Percentiles rank a stretch among this genome's conserved stretches.
Conservation (phyloP, 2,113 vertebrate species). For the Otolemur garnettii region DNA sequence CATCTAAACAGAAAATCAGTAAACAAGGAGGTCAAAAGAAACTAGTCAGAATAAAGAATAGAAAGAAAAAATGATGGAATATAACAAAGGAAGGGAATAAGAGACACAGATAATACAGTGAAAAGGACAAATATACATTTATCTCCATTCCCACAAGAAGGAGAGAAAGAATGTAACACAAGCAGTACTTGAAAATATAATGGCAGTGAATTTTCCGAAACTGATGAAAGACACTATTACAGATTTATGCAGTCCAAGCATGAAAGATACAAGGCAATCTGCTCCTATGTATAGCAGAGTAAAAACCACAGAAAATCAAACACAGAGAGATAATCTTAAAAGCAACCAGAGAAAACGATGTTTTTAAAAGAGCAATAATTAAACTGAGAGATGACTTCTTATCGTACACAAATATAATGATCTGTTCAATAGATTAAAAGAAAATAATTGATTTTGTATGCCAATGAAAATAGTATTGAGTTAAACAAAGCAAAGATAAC, state of each 20-base stretch:
- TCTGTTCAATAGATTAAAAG: not conserved
- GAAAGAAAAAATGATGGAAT: not conserved
- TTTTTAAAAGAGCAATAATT: not conserved
- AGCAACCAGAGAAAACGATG: not conserved
- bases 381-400: not conserved
- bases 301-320: constrained; percentile 23
- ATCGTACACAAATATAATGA: not conserved
- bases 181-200: not conserved
- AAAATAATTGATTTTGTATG: constrained; percentile 4
- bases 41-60: not conserved
- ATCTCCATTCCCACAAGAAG: not conserved
- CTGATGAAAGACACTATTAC: not conserved
- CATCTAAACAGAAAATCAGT: not conserved
- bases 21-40: not conserved
- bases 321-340: not conserved
- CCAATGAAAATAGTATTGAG: constrained; percentile 18
- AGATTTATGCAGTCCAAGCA: not conserved
- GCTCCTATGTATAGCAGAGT: not conserved
- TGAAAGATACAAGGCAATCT: not conserved
- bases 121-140: not conserved
- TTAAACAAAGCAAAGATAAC: not conserved
- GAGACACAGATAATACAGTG: not conserved
- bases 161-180: not conserved
- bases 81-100: not conserved
- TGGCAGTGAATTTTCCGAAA: not conserved